Evolutionary conservation across 2,113 vertebrate species (phyloP).

Genomic region (Elachura formosa): DNA sequence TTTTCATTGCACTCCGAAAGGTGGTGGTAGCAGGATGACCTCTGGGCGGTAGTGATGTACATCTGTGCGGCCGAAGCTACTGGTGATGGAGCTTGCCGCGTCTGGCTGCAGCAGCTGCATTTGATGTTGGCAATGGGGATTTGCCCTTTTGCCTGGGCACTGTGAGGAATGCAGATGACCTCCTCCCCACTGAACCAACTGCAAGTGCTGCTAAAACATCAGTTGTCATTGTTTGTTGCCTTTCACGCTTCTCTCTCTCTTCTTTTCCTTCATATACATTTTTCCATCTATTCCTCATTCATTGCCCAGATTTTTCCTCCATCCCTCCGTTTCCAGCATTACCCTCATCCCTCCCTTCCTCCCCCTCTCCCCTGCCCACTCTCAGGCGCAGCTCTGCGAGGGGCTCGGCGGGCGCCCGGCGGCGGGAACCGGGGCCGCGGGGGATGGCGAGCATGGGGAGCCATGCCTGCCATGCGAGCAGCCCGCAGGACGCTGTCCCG

Average conservation of each 20-base stretch:
- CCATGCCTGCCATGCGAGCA: not conserved
- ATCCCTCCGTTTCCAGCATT: not conserved
- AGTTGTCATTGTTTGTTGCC: not conserved
- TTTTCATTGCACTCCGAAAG: not conserved
- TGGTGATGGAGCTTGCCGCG: not conserved
- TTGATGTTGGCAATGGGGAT: not conserved
- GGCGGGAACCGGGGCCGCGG: not conserved
- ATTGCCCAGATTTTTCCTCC: conserved; percentile 7
- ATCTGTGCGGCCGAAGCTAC: not conserved
- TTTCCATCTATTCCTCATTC: not conserved
- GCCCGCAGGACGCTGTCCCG: not conserved
- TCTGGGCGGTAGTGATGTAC: not conserved
- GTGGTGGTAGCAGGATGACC: not conserved
- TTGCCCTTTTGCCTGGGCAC: not conserved
- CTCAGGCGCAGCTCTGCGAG: not conserved
- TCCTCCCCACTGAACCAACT: not conserved
- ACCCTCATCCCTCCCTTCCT: not conserved
- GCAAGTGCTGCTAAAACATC: not conserved
- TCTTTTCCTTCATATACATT: not conserved
- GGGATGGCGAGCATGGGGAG: not conserved
- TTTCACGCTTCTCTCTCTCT: not conserved
- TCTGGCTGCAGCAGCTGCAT: not conserved
- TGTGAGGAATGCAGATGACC: not conserved
- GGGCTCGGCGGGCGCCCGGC: not conserved
- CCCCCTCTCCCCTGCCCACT: not conserved